phyloP scores from a whole-genome alignment of 2,113 vertebrate species.

The Rattus norvegicus region GRCr8 NC_086027.1:114552501-114553000 shows the following conservation, averaged over 20 bases:
- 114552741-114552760: neutral
- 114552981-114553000: neutral
- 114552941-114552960: neutral
- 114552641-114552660: neutral
- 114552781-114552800: neutral
- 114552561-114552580: neutral
- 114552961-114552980: neutral
- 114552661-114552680: neutral
- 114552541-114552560: neutral
- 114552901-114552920: neutral
- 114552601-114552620: too few species aligned
- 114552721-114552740: neutral
- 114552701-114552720: neutral
- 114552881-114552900: constrained; percentile 3
- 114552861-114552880: neutral
- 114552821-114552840: neutral
- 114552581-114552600: neutral
- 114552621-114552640: neutral
- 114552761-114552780: neutral
- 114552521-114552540: neutral
- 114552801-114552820: neutral
- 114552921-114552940: neutral
- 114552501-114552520: neutral
- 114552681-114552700: too few species aligned
- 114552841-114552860: too few species aligned